Base-by-base conservation (phyloP, 2,888 invertebrate genomes). In the Aporophyla lueneburgensis region DNA sequence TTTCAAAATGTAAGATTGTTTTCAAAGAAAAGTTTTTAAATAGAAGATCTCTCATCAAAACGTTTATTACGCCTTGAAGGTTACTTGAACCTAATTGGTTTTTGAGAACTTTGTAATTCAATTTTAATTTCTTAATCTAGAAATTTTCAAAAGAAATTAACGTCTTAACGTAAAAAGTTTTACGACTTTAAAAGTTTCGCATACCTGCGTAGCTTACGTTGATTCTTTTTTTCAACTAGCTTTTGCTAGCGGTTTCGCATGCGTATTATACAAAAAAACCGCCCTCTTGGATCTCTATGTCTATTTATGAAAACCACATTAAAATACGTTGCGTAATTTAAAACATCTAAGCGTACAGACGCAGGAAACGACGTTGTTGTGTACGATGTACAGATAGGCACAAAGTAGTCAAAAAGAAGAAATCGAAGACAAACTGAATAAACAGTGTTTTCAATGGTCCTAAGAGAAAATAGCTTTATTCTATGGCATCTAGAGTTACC, bases 51-150 rank as follows among this genome's bases (percentile, higher is more conserved):
- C 87, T 91, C 89, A 89, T 90, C 89, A 86, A 88, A 89, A 89
- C 89, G 90, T 90, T 91, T 88, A 89, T 87, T 85, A 87, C 84
- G 79, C 77, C 81, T 78, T 83, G 82, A 89, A 88, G 88, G 86
- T 90, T 90, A 87, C 84, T 87, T 85, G 77, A 81, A 78, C 75
- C 87, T 90, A 91, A 92, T 92, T 90, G 89, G 87, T 89, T 91
- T 91, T 87, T 79, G 75, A 86, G 84, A 90, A 90, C 88, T 91
- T 91, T 83, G 71, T 89, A 88, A 89, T 89, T 89, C 79, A 87
- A 88, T 90, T 90, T 71, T 85, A 81, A 81, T 86, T 84, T 85
- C 84, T 84, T 89, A 84, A 82, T 87, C 83, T 87, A 84, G 72
- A 86, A 86, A 81, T 78, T 87, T 78, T 62, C 68, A 80, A 83